These are phyloP conservation scores for Hydrophis major DNA, from an alignment of 2,797 vertebrate species.

Conservation along the genomic window DNA sequence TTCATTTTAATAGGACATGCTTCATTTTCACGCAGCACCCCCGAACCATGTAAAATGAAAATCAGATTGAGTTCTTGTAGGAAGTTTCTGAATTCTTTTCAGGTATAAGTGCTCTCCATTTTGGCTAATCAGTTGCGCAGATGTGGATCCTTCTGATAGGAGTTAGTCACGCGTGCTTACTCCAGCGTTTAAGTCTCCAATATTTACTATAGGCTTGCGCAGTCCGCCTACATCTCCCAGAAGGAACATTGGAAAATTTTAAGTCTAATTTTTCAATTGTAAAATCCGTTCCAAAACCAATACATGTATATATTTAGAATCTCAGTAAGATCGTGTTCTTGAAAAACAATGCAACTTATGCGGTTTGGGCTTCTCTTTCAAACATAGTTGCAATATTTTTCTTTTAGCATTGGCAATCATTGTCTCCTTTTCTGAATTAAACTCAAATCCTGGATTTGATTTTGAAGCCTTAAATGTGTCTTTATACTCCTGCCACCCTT, in stretches of 20 bases:
- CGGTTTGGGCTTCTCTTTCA: constrained; percentile 27
- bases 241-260: constrained; percentile 37
- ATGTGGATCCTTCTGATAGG: background rate
- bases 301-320: constrained; percentile 31
- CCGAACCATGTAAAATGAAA: background rate
- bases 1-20: background rate
- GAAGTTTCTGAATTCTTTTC: background rate
- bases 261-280: background rate
- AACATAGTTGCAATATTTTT: background rate
- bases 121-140: background rate
- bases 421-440: constrained; percentile 12
- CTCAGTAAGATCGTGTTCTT: constrained; percentile 6
- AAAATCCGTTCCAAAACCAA: constrained; percentile 22
- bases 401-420: background rate
- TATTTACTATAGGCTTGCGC: background rate
- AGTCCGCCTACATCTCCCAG: background rate
- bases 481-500: constrained; percentile 3
- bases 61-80: background rate
- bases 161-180: background rate
- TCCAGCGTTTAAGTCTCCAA: background rate
- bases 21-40: background rate
- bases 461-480: constrained; percentile 2
- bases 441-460: constrained; percentile 2
- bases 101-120: background rate
- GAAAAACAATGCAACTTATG: constrained; percentile 20